Base-by-base conservation (phyloP, 2,888 invertebrate genomes). In the Trileptium ribeirensis region DNA sequence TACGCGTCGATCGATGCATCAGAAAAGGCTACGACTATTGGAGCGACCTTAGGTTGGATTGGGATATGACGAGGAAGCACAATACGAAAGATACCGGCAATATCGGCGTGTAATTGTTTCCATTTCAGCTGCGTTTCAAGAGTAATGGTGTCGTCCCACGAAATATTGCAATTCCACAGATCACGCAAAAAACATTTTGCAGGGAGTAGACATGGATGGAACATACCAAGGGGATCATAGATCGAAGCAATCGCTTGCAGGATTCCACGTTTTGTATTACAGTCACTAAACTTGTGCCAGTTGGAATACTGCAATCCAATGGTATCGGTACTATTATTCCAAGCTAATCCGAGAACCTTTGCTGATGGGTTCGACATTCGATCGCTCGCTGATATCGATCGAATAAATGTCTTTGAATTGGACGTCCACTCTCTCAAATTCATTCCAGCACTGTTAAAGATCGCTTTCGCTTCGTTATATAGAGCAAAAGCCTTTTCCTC, bases 291-390 rank as follows among this genome's bases (percentile, higher is more conserved):
- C n/a, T n/a, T n/a, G n/a, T n/a, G n/a, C n/a, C n/a, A n/a, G n/a
- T n/a, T n/a, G n/a, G n/a, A n/a, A n/a, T n/a, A n/a, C n/a, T n/a
- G n/a, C n/a, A n/a, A n/a, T n/a, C n/a, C n/a, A n/a, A 70, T 15
- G 36, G 36, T 15, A n/a, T 70, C 70, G 36, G 70, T 19, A 15
- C 8, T 36, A n/a, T 8, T 29, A n/a, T 70, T 31, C 70, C 70
- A 70, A 70, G 15, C 8, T 15, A 70, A n/a, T 70, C 70, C 70
- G 70, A 70, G 70, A 8, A 70, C 70, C 70, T 70, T 70, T 70
- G 36, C n/a, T 70, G 19, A 8, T 8, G 3, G 8, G 33, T 8
- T 15, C 31, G 3, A 15, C n/a, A 8, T n/a, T 19, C 70, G 70
- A 33, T 70, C 70, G 33, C 8, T 19, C 8, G 31, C 8, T 8